A percentile compares a stretch with the other conserved stretches of the same genome.
Evolutionary conservation across 2,888 invertebrate genomes (phyloP).

Genomic region (Nemoura dubitans): DNA sequence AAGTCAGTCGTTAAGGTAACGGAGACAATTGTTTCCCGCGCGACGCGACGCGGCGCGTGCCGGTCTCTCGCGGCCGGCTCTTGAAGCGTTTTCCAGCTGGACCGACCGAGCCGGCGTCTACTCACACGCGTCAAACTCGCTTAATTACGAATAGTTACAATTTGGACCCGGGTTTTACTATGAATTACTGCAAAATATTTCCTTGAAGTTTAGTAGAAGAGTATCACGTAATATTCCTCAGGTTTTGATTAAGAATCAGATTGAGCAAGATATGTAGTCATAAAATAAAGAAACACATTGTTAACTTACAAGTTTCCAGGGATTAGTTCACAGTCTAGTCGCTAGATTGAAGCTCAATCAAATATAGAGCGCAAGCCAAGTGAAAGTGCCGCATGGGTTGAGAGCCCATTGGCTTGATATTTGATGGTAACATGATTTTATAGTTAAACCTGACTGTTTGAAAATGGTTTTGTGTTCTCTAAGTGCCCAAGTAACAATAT

Average conservation of each 20-base stretch:
- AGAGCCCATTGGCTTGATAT: background rate
- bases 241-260: conserved; percentile 51
- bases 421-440: background rate
- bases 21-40: background rate
- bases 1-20: background rate
- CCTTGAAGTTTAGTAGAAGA: conserved; percentile 20
- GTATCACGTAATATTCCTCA: conserved; percentile 41
- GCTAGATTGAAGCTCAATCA: background rate
- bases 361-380: background rate
- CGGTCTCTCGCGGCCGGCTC: background rate
- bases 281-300: conserved; percentile 49
- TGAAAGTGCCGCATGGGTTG: background rate
- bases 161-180: background rate
- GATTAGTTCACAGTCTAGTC: conserved; percentile 14
- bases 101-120: background rate
- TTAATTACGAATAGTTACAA: background rate
- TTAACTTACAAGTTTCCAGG: conserved; percentile 35
- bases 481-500: conserved; percentile 7
- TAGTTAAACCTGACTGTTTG: background rate
- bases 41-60: background rate
- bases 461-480: background rate
- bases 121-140: background rate
- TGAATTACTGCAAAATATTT: background rate
- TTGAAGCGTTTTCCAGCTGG: background rate
- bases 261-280: conserved; percentile 52